Percentiles rank a stretch among this genome's conserved stretches.
phyloP scores from a whole-genome alignment of 2,113 vertebrate species.

The Dissostichus mawsoni region DNA sequence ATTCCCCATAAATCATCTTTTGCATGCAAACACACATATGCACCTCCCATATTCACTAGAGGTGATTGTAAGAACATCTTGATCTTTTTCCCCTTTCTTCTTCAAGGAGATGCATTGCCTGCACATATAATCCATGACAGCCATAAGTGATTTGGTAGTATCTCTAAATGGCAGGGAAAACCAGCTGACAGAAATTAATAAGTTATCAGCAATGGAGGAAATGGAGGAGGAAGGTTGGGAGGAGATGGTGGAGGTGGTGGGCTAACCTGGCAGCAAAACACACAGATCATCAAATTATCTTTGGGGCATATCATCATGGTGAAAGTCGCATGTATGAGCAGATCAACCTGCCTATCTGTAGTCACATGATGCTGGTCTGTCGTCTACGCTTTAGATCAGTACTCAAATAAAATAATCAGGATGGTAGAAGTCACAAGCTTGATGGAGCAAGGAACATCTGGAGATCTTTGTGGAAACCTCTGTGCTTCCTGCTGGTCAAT shows the following conservation, averaged over 20 bases:
- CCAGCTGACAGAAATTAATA: conserved; percentile 88
- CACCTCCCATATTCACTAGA: conserved; percentile 71
- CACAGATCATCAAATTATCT: conserved; percentile 80
- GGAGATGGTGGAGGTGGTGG: conserved; percentile 58
- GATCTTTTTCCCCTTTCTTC: conserved; percentile 76
- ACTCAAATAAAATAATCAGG: conserved; percentile 7
- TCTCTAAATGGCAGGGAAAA: conserved; percentile 82
- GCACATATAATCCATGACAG: conserved; percentile 83
- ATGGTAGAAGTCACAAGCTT: neutral
- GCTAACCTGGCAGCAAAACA: conserved; percentile 88
- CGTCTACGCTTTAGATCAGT: conserved; percentile 53
- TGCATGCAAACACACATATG: conserved; percentile 47
- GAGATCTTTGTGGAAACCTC: conserved; percentile 15
- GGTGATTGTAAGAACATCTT: conserved; percentile 80
- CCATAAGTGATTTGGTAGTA: conserved; percentile 85
- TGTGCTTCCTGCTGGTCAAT: conserved; percentile 14
- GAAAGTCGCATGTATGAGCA: conserved; percentile 23
- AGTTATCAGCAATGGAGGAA: conserved; percentile 81
- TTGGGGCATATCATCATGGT: conserved; percentile 79
- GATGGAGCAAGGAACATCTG: neutral
- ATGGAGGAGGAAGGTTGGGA: conserved; percentile 53
- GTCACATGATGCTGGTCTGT: conserved; percentile 42
- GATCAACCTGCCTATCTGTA: conserved; percentile 64
- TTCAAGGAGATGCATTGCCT: conserved; percentile 71
- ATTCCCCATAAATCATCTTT: conserved; percentile 29